Percentiles rank a stretch among this genome's conserved stretches.
Evolutionary conservation across 2,888 invertebrate genomes (phyloP).

Genomic region (Laspeyria flexula): DNA sequence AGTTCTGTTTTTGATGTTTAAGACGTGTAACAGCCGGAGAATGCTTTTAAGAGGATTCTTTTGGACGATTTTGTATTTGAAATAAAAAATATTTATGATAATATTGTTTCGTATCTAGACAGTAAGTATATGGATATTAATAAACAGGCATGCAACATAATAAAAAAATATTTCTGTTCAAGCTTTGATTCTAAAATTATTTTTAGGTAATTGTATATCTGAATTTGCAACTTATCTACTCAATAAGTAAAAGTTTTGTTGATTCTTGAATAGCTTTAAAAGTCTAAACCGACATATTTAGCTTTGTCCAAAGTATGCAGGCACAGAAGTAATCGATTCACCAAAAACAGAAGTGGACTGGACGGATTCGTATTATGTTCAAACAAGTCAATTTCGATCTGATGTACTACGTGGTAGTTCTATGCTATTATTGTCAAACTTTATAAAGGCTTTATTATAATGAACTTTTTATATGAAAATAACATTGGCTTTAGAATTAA

Average conservation of each 20-base stretch:
- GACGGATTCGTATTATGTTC: conserved; percentile 48
- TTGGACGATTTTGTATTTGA: conserved; percentile 16
- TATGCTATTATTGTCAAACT: neutral
- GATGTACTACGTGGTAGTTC: neutral
- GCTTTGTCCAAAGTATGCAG: conserved; percentile 4
- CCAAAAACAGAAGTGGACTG: conserved; percentile 7
- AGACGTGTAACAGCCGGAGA: conserved; percentile 39
- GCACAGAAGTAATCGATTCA: conserved; percentile 4
- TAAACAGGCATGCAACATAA: too few species aligned
- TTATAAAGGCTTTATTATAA: neutral
- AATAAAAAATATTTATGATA: too few species aligned
- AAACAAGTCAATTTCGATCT: conserved; percentile 19
- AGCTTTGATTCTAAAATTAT: too few species aligned
- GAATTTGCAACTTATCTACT: too few species aligned
- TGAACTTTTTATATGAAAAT: too few species aligned
- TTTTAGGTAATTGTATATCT: too few species aligned
- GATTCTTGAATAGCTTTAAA: too few species aligned
- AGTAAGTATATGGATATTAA: too few species aligned
- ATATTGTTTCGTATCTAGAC: too few species aligned
- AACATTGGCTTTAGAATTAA: too few species aligned
- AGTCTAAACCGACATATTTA: neutral
- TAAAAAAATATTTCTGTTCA: too few species aligned
- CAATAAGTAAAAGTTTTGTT: too few species aligned
- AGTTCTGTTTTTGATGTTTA: conserved; percentile 47
- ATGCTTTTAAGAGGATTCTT: conserved; percentile 22